Evolutionary conservation across 2,888 invertebrate genomes (phyloP).

Genomic region (Teleiodes luculella): DNA sequence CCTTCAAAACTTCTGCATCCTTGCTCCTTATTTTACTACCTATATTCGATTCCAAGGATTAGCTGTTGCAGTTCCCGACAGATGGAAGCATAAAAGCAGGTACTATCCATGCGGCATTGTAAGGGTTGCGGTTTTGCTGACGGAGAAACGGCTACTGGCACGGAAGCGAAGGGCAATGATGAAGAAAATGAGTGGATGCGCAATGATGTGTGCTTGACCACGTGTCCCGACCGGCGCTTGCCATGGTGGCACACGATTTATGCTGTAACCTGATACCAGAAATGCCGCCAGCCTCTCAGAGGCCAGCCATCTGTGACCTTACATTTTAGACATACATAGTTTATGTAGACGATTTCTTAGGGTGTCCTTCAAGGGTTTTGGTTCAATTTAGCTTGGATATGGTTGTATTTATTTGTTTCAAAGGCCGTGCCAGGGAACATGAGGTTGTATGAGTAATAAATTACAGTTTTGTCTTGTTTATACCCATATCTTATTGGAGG

Average conservation of each 20-base stretch:
- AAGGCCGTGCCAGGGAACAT: too few relatives aligned
- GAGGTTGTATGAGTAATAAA: too few relatives aligned
- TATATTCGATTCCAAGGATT: background rate
- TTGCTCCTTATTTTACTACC: background rate
- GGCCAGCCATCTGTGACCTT: conserved; percentile 33
- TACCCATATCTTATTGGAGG: too few relatives aligned
- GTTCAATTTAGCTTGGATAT: background rate
- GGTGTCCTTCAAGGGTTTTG: background rate
- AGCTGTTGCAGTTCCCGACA: conserved; percentile 12
- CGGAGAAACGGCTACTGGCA: conserved; percentile 49
- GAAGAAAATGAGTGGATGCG: conserved; percentile 55
- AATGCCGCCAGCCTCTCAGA: conserved; percentile 36
- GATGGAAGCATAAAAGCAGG: background rate
- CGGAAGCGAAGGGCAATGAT: conserved; percentile 50
- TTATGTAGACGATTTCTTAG: background rate
- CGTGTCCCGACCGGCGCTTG: conserved; percentile 45
- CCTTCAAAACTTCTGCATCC: conserved; percentile 4
- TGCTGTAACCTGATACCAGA: conserved; percentile 44
- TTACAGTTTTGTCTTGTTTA: too few relatives aligned
- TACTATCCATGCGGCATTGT: background rate
- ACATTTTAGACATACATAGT: background rate
- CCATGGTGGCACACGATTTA: conserved; percentile 29
- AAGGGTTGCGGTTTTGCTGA: conserved; percentile 19
- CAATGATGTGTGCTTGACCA: conserved; percentile 54
- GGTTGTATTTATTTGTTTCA: too few relatives aligned